Evolutionary conservation across 2,888 invertebrate species (phyloP).

Genomic region (Luffia ferchaultella): DNA sequence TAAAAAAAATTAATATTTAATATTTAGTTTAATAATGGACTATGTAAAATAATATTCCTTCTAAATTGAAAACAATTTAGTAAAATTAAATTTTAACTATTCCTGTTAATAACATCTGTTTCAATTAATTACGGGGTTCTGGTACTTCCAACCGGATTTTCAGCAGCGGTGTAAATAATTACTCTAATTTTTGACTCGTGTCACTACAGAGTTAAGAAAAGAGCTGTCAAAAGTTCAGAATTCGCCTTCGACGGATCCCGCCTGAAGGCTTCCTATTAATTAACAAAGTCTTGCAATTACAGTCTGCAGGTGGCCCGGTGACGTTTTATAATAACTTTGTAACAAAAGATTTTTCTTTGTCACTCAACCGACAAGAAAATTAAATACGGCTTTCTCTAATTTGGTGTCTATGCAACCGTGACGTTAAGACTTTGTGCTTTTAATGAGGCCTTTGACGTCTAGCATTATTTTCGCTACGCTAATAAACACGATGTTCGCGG

Average conservation of each 20-base stretch:
- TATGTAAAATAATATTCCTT: too few species aligned
- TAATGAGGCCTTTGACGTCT: neutral
- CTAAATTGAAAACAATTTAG: too few species aligned
- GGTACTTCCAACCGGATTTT: neutral
- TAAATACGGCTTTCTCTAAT: neutral
- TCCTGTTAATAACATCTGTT: neutral
- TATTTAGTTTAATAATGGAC: too few species aligned
- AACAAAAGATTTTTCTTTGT: neutral
- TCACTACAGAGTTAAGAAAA: neutral
- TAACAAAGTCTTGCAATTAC: conserved; percentile 40
- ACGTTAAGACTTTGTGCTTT: neutral
- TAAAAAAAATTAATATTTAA: too few species aligned
- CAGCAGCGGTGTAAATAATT: neutral
- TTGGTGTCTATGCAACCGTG: neutral
- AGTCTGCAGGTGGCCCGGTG: conserved; percentile 26
- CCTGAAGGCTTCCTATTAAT: conserved; percentile 38
- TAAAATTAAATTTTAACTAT: too few species aligned
- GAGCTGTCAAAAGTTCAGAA: neutral
- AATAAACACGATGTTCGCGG: too few species aligned
- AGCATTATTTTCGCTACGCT: neutral
- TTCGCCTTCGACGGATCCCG: conserved; percentile 5
- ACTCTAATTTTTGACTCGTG: neutral
- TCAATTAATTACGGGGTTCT: neutral
- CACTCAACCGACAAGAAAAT: neutral
- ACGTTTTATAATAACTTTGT: conserved; percentile 10